Percentiles rank a stretch among this genome's conserved stretches.
These are phyloP conservation scores for Seira sanloemensis DNA, from an alignment of 2,888 invertebrate species.

Conservation along the genomic window DNA sequence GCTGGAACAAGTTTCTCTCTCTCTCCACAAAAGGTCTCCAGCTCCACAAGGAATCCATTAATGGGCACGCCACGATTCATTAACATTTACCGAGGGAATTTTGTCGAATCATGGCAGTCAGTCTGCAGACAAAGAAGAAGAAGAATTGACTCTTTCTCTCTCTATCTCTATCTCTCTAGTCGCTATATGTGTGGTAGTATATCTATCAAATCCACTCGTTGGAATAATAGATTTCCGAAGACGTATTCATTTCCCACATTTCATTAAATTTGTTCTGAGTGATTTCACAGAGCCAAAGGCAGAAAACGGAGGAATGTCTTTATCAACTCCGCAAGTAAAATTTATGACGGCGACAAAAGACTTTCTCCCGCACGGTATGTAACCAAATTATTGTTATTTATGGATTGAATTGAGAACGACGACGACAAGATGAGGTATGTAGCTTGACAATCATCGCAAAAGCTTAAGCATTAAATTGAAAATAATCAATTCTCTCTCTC, in stretches of 20 bases:
- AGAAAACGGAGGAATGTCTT: neutral
- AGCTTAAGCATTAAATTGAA: neutral
- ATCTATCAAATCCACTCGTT: neutral
- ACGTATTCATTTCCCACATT: neutral
- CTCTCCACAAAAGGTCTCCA: too few species aligned
- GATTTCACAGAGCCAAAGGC: neutral
- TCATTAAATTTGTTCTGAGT: neutral
- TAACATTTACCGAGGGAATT: neutral
- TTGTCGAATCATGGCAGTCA: too few species aligned
- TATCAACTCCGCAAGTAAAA: neutral
- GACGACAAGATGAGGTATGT: too few species aligned
- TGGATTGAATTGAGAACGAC: neutral
- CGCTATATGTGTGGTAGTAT: too few species aligned
- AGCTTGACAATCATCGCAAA: too few species aligned
- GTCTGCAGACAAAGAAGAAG: neutral
- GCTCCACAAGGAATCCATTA: neutral
- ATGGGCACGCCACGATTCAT: neutral
- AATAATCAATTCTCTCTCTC: constrained; percentile 20
- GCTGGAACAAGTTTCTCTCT: neutral
- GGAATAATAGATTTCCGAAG: neutral
- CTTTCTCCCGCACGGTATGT: neutral
- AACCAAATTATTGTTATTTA: neutral
- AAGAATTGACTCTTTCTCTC: too few species aligned
- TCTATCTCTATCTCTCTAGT: too few species aligned
- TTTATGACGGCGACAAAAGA: neutral